Percentiles rank a stretch among this genome's conserved stretches.
Conservation (phyloP, 2,113 vertebrate genomes). For the Pavo muticus region DNA sequence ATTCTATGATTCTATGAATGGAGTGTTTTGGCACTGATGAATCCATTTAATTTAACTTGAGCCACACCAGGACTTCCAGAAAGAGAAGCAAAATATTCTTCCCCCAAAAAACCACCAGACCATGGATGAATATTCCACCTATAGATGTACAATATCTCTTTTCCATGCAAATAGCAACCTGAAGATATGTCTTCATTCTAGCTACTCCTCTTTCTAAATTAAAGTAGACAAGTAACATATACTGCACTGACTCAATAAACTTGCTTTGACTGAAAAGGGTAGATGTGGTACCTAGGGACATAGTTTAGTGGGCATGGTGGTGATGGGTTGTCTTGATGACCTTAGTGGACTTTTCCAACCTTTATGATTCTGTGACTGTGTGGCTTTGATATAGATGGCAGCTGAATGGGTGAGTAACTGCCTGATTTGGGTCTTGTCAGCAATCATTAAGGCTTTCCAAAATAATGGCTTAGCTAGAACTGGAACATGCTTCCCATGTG, state of each 20-base stretch:
- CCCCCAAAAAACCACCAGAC: background rate
- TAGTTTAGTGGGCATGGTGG: too few relatives aligned
- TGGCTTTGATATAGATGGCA: rapidly evolving
- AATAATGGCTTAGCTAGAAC: background rate
- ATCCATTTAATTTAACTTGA: background rate
- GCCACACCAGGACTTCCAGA: background rate
- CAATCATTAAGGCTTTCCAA: background rate
- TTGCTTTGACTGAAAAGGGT: background rate
- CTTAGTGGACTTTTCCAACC: too few relatives aligned
- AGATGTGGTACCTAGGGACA: too few relatives aligned
- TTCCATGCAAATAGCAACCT: background rate
- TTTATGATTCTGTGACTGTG: background rate
- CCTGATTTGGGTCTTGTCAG: background rate
- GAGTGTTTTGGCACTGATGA: background rate
- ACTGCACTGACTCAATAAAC: background rate
- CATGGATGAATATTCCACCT: slow-evolving; percentile 26
- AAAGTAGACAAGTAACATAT: background rate
- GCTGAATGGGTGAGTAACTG: background rate
- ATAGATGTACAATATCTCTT: background rate
- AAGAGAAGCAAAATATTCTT: background rate
- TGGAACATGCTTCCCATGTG: background rate
- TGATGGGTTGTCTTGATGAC: too few relatives aligned
- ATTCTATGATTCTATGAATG: background rate
- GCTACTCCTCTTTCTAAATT: background rate
- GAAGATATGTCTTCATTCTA: background rate